Evolutionary conservation across 2,888 invertebrate species (phyloP), one percentile per base, ranked within the genome.

Genomic region (Patella ulyssiponensis): DNA sequence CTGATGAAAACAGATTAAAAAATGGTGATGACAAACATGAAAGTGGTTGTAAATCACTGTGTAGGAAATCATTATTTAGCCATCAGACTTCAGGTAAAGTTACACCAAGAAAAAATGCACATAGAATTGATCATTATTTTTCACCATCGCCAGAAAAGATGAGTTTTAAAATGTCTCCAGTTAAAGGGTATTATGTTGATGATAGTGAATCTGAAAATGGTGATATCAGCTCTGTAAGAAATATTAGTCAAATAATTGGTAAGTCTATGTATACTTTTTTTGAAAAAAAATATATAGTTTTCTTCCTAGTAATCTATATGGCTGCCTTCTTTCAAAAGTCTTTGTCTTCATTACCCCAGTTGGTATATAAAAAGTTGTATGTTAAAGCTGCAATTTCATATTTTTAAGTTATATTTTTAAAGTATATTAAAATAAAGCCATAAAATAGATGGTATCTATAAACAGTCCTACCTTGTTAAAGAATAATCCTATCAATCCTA

Each of bases 181-280:
- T 64, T 4, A 23, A 23, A 64, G 64, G 64, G 3, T 23, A 11
- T 11, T 64, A 64, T 64, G 64, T 64, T 23, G 64, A 64, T 64
- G 64, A 64, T 23, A 64, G 64, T 64, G 64, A n/a, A 14, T 64
- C 64, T 23, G 64, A 64, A 64, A 64, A 23, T 20, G 64, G 64
- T 20, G 64, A 64, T 17, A 7, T 56, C 56, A 20, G 20, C 64
- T 12, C 64, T 12, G 20, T 23, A 64, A 23, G 12, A 23, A 64
- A 64, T 11, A 14, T 23, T 23, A 64, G 23, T 20, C 20, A 23
- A 12, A 23, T 11, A 23, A 64, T 64, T 23, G 64, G 64, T 64
- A 64, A 7, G 64, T 64, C 9, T 9, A 44, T 44, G 44, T 44
- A 9, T 44, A 44, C 9, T 44, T 33, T 33, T 44, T 44, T 44